These are phyloP conservation scores for Cataglyphis altisquamis DNA, from an alignment of 2,888 invertebrate species.

Conservation along the genomic window DNA sequence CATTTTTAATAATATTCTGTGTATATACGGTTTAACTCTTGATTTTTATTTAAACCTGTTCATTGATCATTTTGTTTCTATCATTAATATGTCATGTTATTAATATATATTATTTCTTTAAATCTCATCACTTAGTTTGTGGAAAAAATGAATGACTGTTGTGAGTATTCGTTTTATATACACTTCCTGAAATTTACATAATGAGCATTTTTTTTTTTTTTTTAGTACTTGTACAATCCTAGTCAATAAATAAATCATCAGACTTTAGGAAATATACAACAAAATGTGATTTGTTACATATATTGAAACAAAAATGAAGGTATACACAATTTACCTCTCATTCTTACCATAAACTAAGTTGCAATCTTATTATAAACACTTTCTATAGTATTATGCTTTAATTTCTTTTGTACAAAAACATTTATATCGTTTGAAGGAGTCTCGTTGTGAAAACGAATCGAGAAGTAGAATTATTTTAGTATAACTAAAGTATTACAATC, in stretches of 20 bases:
- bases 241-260: conserved; percentile 72
- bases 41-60: conserved; percentile 77
- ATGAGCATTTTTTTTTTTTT: conserved; percentile 61
- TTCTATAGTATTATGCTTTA: conserved; percentile 77
- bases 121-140: conserved; percentile 73
- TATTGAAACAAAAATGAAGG: conserved; percentile 53
- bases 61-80: conserved; percentile 74
- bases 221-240: conserved; percentile 63
- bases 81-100: conserved; percentile 68
- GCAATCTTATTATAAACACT: conserved; percentile 67
- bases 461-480: conserved; percentile 47
- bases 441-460: conserved; percentile 55
- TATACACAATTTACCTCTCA: conserved; percentile 62
- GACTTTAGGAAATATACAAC: conserved; percentile 61
- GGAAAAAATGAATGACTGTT: conserved; percentile 72
- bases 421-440: conserved; percentile 59
- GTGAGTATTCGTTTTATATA: conserved; percentile 67
- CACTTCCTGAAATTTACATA: conserved; percentile 62
- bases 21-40: conserved; percentile 76
- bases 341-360: conserved; percentile 76
- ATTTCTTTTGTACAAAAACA: conserved; percentile 78
- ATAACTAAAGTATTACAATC: conserved; percentile 33
- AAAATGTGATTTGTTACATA: conserved; percentile 56
- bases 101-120: conserved; percentile 74
- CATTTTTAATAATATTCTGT: conserved; percentile 80